Percentiles rank a stretch among this genome's conserved stretches.
Evolutionary conservation across 2,797 vertebrate species (phyloP).

Genomic region (Steatocranus sp.): DNA sequence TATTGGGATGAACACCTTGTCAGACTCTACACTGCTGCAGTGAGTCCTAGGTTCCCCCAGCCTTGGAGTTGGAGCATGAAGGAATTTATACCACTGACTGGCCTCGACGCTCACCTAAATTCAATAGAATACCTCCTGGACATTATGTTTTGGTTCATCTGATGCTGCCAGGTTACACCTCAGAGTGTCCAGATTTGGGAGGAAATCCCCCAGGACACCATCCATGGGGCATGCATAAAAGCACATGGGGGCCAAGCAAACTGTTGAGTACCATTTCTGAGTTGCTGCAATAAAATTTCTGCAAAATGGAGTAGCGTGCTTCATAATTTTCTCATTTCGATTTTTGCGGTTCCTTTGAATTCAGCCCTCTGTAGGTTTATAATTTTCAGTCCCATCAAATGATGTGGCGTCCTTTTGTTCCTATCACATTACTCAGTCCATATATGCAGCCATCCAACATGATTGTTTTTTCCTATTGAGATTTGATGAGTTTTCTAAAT

Average conservation of each 20-base stretch:
- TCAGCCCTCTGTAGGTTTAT: background rate
- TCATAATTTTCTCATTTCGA: background rate
- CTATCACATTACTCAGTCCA: background rate
- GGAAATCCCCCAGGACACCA: background rate
- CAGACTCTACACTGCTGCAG: background rate
- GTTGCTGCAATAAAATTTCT: background rate
- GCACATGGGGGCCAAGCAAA: background rate
- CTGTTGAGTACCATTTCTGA: background rate
- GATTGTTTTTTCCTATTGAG: too few relatives aligned
- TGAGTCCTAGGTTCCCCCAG: rapidly evolving
- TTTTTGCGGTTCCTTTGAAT: background rate
- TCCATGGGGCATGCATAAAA: background rate
- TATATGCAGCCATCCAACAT: background rate
- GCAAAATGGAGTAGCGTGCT: background rate
- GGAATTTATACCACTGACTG: background rate
- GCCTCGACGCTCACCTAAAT: background rate
- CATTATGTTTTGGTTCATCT: background rate
- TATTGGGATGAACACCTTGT: background rate
- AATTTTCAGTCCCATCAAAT: rapidly evolving
- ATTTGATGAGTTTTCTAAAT: too few relatives aligned
- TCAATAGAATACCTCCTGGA: background rate
- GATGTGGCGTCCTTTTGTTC: background rate
- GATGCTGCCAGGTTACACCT: background rate
- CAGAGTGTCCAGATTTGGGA: background rate
- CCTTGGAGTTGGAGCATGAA: background rate